Percentiles rank a stretch among this genome's conserved stretches.
These are phyloP conservation scores for Eilema griseolum DNA, from an alignment of 2,888 invertebrate genomes.

Conservation along the genomic window DNA sequence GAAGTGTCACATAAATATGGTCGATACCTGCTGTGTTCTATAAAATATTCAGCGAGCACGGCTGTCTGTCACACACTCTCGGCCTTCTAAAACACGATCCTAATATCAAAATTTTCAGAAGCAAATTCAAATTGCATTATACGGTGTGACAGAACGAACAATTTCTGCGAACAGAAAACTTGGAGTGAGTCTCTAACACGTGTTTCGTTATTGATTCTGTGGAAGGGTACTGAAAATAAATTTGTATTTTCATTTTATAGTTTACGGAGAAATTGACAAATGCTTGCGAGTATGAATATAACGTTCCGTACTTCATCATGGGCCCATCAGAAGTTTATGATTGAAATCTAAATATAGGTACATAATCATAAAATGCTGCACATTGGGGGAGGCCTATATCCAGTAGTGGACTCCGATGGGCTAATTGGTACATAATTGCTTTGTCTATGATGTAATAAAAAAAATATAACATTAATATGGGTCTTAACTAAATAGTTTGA, in stretches of 20 bases:
- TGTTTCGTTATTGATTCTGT: constrained; percentile 55
- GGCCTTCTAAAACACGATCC: not conserved
- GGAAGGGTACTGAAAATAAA: constrained; percentile 52
- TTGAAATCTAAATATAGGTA: not conserved
- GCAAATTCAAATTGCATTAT: constrained; percentile 14
- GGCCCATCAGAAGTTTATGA: constrained; percentile 17
- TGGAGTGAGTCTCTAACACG: constrained; percentile 42
- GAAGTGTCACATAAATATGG: constrained; percentile 40
- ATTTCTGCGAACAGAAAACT: constrained; percentile 55
- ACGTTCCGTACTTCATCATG: constrained; percentile 31
- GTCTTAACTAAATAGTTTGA: no score
- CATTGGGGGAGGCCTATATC: no score
- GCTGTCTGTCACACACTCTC: constrained; percentile 24
- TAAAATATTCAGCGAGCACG: constrained; percentile 43
- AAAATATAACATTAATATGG: no score
- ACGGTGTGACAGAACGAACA: constrained; percentile 32
- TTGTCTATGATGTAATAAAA: no score
- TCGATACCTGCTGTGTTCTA: constrained; percentile 42
- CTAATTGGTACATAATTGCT: no score
- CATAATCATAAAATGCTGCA: no score
- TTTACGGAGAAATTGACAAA: constrained; percentile 51
- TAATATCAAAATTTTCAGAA: constrained; percentile 13
- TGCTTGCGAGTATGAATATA: constrained; percentile 30
- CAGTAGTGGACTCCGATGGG: no score
- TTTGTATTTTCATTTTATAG: constrained; percentile 54